Base-by-base conservation (phyloP, 2,113 vertebrate genomes). In the Oreotragus oreotragus region DNA sequence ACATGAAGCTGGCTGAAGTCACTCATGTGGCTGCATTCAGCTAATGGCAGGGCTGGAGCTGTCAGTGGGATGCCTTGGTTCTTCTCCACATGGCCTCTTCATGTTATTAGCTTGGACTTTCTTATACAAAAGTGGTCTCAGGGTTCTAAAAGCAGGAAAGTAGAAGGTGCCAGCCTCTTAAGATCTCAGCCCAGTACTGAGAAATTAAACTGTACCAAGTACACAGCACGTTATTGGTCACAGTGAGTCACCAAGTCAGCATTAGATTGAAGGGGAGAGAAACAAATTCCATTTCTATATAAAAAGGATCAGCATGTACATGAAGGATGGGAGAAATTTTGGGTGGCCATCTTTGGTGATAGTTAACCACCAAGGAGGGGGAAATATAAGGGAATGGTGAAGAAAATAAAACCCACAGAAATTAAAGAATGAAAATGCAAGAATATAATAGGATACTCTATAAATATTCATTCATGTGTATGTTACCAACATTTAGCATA, bases 281-380 rank as follows among this genome's bases (percentile, higher is more conserved):
- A 92, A 83, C 15, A 91, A 28, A 86, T 94, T 85, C 36, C 14
- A 92, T 70, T 94, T 96, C 47, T 94, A 80, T 45, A 36, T 97
- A 19, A 96, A 73, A 62, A 97, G n/a, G 30, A 91, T 47, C 8
- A 77, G 21, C n/a, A 94, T 83, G 8, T 81, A 53, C 47, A 11
- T 86, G 15, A 76, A 95, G 12, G 30, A 84, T 73, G 15, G 17
- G 53, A 95, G 6, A 30, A 90, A 51, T n/a, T 64, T n/a, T 64
- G 87, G 28, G 45, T 64, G 47, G 33, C 2, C 25, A 27, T 84
- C 9, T 92, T 94, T 86, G 91, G 86, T 58, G 53, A 73, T 23
- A 89, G 90, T 62, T 91, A 89, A 33, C 36, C 51, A 93, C 58
- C 49, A 83, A 33, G 25, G 70, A 89, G 85, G 5, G 7, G 51